Conservation (phyloP, 2,113 vertebrate species). For the Australoheros scitulus region DNA sequence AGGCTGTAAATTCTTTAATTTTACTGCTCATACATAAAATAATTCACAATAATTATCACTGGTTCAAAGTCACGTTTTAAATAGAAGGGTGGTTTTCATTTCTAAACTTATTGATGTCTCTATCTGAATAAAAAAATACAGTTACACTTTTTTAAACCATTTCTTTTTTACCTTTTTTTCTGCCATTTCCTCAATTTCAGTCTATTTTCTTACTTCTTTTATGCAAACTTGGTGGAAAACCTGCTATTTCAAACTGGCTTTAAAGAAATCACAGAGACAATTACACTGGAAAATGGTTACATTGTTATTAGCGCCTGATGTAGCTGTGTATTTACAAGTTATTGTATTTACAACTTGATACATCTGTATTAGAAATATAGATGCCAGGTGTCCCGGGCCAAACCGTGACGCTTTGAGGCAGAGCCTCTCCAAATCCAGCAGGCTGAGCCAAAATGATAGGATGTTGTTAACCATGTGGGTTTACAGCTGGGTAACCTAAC, state of each 20-base stretch:
- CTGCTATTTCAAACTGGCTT: not conserved
- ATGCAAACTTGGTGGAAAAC: not conserved
- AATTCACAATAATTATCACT: no score
- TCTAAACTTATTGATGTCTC: no score
- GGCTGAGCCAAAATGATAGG: conserved; percentile 45
- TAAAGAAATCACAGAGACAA: not conserved
- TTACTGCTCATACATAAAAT: no score
- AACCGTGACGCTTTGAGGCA: not conserved
- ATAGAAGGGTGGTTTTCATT: no score
- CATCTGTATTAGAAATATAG: not conserved
- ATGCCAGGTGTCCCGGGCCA: conserved; percentile 5
- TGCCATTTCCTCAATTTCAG: no score
- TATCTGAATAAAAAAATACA: no score
- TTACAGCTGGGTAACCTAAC: conserved; percentile 52
- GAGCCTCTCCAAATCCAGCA: not conserved
- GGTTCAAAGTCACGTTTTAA: no score
- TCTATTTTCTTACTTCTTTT: not conserved
- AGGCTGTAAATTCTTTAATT: no score
- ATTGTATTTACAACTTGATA: not conserved
- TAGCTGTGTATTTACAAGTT: not conserved
- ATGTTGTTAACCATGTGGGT: conserved; percentile 32
- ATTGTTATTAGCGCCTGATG: not conserved
- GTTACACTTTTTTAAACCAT: no score
- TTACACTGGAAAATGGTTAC: not conserved
- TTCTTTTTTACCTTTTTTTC: no score